Base-by-base conservation (phyloP, 2,113 vertebrate species). In the Rallus limicola region DNA sequence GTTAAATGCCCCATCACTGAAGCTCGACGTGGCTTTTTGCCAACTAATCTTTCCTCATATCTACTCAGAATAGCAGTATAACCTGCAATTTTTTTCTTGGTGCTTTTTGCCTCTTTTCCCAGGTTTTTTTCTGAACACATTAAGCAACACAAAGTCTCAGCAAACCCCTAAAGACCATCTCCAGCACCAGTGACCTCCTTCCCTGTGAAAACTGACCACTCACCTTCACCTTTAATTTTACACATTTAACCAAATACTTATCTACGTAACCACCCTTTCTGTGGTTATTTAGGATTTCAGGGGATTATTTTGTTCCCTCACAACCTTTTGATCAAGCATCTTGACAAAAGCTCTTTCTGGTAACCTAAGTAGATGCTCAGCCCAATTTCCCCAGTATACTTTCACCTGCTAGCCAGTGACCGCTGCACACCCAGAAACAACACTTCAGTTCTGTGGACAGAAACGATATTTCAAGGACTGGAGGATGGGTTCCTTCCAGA, bases 401-500 rank as follows among this genome's bases (percentile, higher is more conserved):
- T 58, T 2, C 52, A 59, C 9, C 1, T 0, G 7, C 26, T 5
- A 42, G 21, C 18, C 40, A 38, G 23, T 21, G 29, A 31, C 6
- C 1, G 3, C 24, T 21, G 36, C 52, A 81, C 40, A 6, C 19
- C 17, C 3, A 26, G 26, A 65, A 50, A 1, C 21, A 63, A 11
- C 48, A 9, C 3, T 25, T 13, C 0, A 5, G 40, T 33, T 75
- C 13, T 31, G 38, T 24, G 65, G 17, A 8, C 53, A 82, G 72
- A 17, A 60, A 56, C 18, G 10, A 6, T 62, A 20, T 36, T 34
- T 36, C 20, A 28, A 6, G 44, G 36, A 9, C 36, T 33, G 20
- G 42, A 70, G 36, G 24, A 31, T 62, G 40, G 58, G 58, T 44
- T 83, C 44, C 28, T 62, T 87, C 44, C 34, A 4, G 11, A 92